Conservation (phyloP, 2,113 vertebrate species). For the Serinus canaria region DNA sequence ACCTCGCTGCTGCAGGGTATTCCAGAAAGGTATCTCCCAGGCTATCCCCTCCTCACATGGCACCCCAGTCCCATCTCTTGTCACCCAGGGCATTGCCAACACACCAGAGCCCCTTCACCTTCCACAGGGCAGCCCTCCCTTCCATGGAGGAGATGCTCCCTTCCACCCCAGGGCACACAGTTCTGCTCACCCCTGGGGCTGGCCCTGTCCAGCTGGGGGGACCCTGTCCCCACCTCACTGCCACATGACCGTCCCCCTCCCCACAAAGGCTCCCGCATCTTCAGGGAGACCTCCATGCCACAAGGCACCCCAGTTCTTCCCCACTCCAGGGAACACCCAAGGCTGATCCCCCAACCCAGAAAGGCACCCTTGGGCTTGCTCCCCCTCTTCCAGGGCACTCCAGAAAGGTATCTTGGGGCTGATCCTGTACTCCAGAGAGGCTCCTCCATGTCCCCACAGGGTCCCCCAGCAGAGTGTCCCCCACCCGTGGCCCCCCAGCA, state of each 20-base stretch:
- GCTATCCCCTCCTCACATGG: neutral
- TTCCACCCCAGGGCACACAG: neutral
- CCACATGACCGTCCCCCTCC: neutral
- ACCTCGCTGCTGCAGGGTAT: neutral
- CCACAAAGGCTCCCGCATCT: neutral
- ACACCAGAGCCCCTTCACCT: neutral
- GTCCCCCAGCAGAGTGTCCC: neutral
- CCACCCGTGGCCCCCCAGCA: neutral
- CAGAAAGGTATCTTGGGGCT: neutral
- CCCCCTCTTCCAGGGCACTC: neutral
- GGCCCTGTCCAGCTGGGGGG: neutral
- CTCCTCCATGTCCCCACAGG: neutral
- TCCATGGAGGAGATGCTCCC: neutral
- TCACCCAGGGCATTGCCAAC: no score
- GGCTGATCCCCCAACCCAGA: neutral
- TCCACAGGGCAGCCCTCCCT: neutral
- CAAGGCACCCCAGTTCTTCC: neutral
- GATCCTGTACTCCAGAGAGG: neutral
- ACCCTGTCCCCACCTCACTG: neutral
- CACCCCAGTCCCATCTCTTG: neutral
- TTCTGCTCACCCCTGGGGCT: neutral
- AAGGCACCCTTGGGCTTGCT: neutral
- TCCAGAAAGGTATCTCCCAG: neutral
- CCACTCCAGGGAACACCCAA: rapidly evolving
- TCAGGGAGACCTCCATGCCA: neutral